These are phyloP conservation scores for Ophion ellenae DNA, from an alignment of 2,888 invertebrate species.

Conservation along the genomic window DNA sequence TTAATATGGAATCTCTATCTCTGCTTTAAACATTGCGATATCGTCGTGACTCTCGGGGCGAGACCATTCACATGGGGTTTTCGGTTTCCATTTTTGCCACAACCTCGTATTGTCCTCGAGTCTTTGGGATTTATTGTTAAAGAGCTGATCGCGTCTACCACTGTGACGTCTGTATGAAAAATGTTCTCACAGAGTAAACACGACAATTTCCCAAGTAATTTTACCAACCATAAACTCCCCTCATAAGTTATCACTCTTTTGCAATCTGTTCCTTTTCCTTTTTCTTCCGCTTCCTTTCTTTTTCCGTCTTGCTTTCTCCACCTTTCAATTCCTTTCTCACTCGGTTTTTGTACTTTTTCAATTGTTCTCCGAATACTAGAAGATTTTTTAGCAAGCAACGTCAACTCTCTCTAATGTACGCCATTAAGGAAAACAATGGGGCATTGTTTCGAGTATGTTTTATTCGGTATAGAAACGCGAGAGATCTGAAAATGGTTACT, in stretches of 20 bases:
- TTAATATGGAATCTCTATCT: conserved; percentile 58
- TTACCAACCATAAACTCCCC: conserved; percentile 41
- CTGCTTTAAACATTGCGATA: conserved; percentile 49
- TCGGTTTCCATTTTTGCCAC: conserved; percentile 47
- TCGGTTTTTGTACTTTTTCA: conserved; percentile 14
- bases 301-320: too few relatives aligned
- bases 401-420: conserved; percentile 64
- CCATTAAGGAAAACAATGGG: conserved; percentile 60
- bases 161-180: conserved; percentile 40
- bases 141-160: conserved; percentile 33
- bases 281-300: not conserved
- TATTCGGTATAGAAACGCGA: conserved; percentile 40
- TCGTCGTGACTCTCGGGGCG: conserved; percentile 41
- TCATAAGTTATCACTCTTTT: conserved; percentile 28
- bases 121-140: conserved; percentile 42
- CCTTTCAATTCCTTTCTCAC: not conserved
- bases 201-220: conserved; percentile 53
- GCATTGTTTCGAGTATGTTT: conserved; percentile 18
- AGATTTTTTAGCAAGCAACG: conserved; percentile 59
- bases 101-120: conserved; percentile 51
- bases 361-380: conserved; percentile 63
- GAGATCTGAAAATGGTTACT: conserved; percentile 47
- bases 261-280: not conserved
- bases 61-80: conserved; percentile 50
- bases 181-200: conserved; percentile 37